Evolutionary conservation across 2,113 vertebrate genomes (phyloP), one percentile per base, ranked within the genome.

Genomic region (Craseonycteris thonglongyai): DNA sequence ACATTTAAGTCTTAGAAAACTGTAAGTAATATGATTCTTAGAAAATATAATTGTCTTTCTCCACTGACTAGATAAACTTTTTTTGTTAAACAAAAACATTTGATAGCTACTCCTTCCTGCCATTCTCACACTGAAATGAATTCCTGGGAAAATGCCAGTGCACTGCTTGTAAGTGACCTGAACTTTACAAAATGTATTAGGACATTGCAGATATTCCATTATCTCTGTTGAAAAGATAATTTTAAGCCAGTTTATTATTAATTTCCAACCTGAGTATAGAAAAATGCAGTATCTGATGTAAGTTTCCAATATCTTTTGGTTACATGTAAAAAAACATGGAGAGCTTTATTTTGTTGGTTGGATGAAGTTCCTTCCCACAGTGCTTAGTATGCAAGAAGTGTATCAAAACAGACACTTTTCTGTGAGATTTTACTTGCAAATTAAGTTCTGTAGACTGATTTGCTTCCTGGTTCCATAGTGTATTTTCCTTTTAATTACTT

Each of bases 341-440:
- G 96, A 97, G 30, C 78, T 96, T 3, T 91, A 88, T 95, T 97
- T 19, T 85, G 47, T 89, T 66, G 42, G 61, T 93, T 24, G 19
- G 91, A 69, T 96, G 30, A 97, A 96, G 83, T 96, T 51, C 91
- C 40, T 42, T 97, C 93, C 72, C 63, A 76, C 69, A 65, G 12
- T 96, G 96, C 58, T 98, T 98, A 94, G 97, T 96, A 98, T 98
- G 96, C 97, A 97, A 96, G 96, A 96, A 97, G 94, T 92, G 93
- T 98, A 93, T 97, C 85, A 96, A 95, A 65, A 75, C 58, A 97
- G 92, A 98, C 75, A 93, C 95, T 98, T 93, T 86, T 91, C 95
- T 97, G 88, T 96, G 96, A 97, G 96, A 97, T 95, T 97, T 88
- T 96, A 95, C 94, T 97, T 98, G 96, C 97, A 97, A 98, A 54